Evolutionary conservation across 2,888 invertebrate genomes (phyloP), one percentile per base, ranked within the genome.

Genomic region (Drosophila longiperda): DNA sequence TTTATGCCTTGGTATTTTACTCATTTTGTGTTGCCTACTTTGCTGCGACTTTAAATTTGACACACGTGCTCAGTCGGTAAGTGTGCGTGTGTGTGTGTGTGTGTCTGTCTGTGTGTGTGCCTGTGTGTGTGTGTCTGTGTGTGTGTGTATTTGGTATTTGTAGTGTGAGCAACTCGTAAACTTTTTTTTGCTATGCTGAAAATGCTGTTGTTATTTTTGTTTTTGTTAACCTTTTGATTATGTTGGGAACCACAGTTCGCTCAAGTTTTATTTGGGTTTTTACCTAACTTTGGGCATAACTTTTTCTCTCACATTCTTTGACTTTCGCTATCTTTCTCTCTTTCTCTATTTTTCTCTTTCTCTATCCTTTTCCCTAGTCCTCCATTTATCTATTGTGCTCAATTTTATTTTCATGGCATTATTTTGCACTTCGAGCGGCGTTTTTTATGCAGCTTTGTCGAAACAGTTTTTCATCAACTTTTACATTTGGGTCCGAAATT

Each of bases 391-490:
- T 23, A 36, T 52, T 50, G 45, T 81, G 80, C 71, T 82, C 75
- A 75, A 71, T 87, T 84, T 84, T 75, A 79, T 85, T 85, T 84
- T 73, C 73, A 66, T 74, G 66, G 69, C 66, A 79, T 75, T 81
- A 75, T 83, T 81, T 73, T 75, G 67, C 68, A 67, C 65, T 65
- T 70, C 66, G 61, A 65, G 61, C 65, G 50, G 58, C 52, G 26
- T 57, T 59, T 72, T 69, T 84, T 66, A 50, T 66, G 77, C 62
- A 20, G 29, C 58, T 60, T 50, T 61, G 60, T 73, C 67, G 73
- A 60, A 80, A 78, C 71, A 64, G 77, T 84, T 89, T 85, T 87
- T 74, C 89, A 87, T 85, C 79, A 87, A 75, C 71, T 84, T 58
- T 45, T n/a, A 36, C 26, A 36, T 55, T 57, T 68, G 66, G 62